These are phyloP conservation scores for Cheilosia scutellata DNA, from an alignment of 2,888 invertebrate genomes.

Conservation along the genomic window DNA sequence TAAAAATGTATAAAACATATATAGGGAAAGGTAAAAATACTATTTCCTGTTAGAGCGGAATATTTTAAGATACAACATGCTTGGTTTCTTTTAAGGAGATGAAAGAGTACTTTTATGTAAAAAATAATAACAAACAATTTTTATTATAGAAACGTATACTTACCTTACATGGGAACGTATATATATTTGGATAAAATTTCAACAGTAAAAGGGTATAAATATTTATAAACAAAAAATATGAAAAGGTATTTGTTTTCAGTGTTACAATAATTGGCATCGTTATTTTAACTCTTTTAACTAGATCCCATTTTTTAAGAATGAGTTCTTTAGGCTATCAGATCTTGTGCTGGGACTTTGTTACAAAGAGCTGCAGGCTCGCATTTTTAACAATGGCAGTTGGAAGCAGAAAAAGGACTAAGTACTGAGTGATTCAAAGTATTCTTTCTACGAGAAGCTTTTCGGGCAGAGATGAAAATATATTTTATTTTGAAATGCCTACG, in stretches of 20 bases:
- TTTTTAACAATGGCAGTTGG: conserved; percentile 13
- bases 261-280: conserved; percentile 58
- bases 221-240: conserved; percentile 28
- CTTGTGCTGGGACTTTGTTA: conserved; percentile 3
- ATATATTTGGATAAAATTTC: conserved; percentile 43
- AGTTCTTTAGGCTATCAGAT: conserved; percentile 23
- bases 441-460: not conserved
- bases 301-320: conserved; percentile 4
- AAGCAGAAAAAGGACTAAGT: not conserved
- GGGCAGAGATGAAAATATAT: not conserved
- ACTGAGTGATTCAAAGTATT: not conserved
- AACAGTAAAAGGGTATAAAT: conserved; percentile 55
- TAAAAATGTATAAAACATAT: conserved; percentile 56
- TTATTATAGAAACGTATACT: conserved; percentile 13
- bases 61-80: conserved; percentile 29
- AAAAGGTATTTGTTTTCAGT: conserved; percentile 52
- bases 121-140: conserved; percentile 24
- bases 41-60: conserved; percentile 28
- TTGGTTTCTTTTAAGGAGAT: conserved; percentile 63
- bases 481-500: not conserved
- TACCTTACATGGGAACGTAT: not conserved
- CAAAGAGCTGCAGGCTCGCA: conserved; percentile 7
- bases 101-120: conserved; percentile 52
- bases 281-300: conserved; percentile 44
- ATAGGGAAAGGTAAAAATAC: conserved; percentile 2